Percentiles rank a stretch among this genome's conserved stretches.
These are phyloP conservation scores for Crotalus horridus DNA, from an alignment of 2,113 vertebrate genomes.

Conservation along the genomic window DNA sequence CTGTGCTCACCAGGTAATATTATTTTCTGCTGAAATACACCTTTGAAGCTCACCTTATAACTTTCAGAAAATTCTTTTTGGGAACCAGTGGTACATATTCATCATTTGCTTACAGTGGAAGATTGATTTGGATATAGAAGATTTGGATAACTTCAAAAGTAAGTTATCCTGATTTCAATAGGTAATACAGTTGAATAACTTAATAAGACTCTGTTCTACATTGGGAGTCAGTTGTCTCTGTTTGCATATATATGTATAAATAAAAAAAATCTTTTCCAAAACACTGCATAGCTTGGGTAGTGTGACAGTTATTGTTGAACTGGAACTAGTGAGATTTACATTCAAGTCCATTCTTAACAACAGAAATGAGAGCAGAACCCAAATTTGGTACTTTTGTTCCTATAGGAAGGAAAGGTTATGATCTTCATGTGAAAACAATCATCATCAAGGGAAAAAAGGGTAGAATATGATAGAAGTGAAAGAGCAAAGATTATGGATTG, in stretches of 20 bases:
- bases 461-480: not conserved
- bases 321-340: too few relatives aligned
- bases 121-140: not conserved
- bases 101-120: not conserved
- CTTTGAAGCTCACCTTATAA: not conserved
- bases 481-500: not conserved
- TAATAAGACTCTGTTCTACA: not conserved
- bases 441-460: not conserved
- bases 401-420: not conserved
- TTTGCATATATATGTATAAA: too few relatives aligned
- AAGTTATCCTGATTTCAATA: not conserved
- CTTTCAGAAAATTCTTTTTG: constrained; percentile 2
- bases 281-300: too few relatives aligned
- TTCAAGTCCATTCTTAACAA: too few relatives aligned
- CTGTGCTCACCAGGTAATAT: not conserved
- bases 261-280: too few relatives aligned
- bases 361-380: too few relatives aligned
- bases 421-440: not conserved
- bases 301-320: too few relatives aligned
- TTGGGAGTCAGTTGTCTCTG: not conserved
- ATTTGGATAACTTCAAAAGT: not conserved
- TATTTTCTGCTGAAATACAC: not conserved
- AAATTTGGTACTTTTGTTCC: too few relatives aligned
- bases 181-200: not conserved
- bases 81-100: not conserved